These are phyloP conservation scores for Diarsia rubi DNA, from an alignment of 2,888 invertebrate species.

Conservation along the genomic window DNA sequence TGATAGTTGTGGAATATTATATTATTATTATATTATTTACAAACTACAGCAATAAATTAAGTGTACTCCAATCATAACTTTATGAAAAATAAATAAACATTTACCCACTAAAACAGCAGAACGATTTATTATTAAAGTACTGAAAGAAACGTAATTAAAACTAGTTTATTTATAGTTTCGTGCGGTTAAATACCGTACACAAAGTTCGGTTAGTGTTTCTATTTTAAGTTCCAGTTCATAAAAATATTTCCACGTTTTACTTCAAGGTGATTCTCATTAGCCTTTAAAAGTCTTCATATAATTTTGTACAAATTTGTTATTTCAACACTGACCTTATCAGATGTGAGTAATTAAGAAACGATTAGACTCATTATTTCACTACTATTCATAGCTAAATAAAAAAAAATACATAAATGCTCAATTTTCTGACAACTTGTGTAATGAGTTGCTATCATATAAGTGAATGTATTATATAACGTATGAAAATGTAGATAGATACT, in stretches of 20 bases:
- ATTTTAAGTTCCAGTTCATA: constrained; percentile 34
- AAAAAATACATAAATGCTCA: constrained; percentile 25
- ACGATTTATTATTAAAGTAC: constrained; percentile 39
- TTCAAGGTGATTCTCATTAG: constrained; percentile 43
- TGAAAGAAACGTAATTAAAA: constrained; percentile 44
- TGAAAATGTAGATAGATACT: neutral
- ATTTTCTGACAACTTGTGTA: neutral
- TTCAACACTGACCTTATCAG: constrained; percentile 29
- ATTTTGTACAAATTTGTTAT: neutral
- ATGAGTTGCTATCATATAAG: neutral
- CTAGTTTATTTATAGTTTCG: constrained; percentile 37
- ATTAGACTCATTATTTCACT: constrained; percentile 23
- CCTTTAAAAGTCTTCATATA: neutral
- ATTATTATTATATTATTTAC: too few species aligned
- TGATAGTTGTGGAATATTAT: too few species aligned
- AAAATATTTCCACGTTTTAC: constrained; percentile 44
- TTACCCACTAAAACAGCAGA: constrained; percentile 9
- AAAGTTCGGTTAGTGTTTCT: constrained; percentile 26
- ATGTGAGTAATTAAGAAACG: constrained; percentile 30
- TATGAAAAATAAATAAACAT: constrained; percentile 8
- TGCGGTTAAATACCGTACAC: constrained; percentile 28
- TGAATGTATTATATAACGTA: neutral
- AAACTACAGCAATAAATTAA: constrained; percentile 5
- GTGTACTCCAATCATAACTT: constrained; percentile 17
- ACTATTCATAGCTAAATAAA: constrained; percentile 35